Evolutionary conservation across 2,113 vertebrate genomes (phyloP).

Genomic region (Odontophorus gujanensis): DNA sequence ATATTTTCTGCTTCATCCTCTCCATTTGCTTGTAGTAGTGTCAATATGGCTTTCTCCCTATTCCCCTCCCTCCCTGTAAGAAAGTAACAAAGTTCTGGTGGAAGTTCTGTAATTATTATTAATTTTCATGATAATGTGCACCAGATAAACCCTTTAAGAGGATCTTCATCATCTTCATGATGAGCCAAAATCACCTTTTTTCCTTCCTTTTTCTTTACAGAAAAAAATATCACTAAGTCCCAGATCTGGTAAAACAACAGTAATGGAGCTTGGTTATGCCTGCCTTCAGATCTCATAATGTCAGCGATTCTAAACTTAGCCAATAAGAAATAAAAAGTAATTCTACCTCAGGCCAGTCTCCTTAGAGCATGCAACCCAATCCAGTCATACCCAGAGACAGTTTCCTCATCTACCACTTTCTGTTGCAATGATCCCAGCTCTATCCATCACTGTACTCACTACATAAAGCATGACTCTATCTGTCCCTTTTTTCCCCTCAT

Average conservation of each 20-base stretch:
- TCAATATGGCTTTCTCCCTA: conserved; percentile 59
- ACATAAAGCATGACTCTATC: not conserved
- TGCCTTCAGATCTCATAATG: not conserved
- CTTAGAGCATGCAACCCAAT: not conserved
- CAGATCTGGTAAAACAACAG: not conserved
- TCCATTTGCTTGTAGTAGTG: conserved; percentile 60
- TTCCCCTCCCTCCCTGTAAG: not conserved
- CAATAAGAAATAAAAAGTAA: not conserved
- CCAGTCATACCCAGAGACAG: not conserved
- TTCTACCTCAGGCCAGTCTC: not conserved
- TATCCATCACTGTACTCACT: not conserved
- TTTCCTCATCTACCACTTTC: not conserved
- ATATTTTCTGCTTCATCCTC: conserved; percentile 70
- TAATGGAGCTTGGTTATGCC: not conserved
- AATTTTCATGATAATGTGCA: conserved; percentile 29
- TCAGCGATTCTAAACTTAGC: not conserved
- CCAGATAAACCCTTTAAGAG: conserved; percentile 40
- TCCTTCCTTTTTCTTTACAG: not conserved
- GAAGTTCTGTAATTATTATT: conserved; percentile 23
- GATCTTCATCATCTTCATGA: not conserved
- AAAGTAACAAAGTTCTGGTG: conserved; percentile 48
- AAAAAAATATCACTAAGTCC: not conserved
- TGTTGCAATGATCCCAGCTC: not conserved
- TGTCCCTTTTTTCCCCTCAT: not conserved
- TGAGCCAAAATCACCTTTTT: not conserved